These are phyloP conservation scores for Rhopalosiphum nymphaeae DNA, from an alignment of 2,888 invertebrate species.

Conservation along the genomic window DNA sequence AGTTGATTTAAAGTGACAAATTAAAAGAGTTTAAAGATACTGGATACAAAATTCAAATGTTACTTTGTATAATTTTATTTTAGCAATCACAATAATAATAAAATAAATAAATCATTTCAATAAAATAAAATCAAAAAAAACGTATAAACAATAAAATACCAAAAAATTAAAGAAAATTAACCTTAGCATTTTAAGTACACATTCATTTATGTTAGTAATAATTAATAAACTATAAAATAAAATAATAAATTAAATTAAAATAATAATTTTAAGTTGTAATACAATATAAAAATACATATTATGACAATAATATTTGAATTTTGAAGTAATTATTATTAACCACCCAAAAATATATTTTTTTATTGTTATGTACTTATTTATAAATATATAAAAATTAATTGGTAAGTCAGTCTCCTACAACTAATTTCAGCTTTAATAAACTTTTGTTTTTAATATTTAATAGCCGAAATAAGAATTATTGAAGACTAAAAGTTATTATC, in stretches of 20 bases:
- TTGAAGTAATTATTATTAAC: conserved; percentile 8
- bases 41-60: background rate
- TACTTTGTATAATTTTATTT: background rate
- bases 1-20: background rate
- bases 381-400: conserved; percentile 34
- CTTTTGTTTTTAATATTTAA: background rate
- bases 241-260: background rate
- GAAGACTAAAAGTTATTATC: background rate
- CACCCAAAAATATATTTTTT: background rate
- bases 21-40: background rate
- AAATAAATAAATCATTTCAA: background rate
- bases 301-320: background rate
- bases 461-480: background rate
- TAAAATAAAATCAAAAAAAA: background rate
- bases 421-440: conserved; percentile 29
- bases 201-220: conserved; percentile 25
- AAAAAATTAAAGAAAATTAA: conserved; percentile 1
- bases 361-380: background rate
- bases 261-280: conserved; percentile 34
- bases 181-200: conserved; percentile 18
- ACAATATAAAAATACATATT: background rate
- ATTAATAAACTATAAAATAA: conserved; percentile 12
- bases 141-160: conserved; percentile 16
- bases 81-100: conserved; percentile 15
- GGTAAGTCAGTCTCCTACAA: conserved; percentile 44